Conservation (phyloP, 2,113 vertebrate species). For the Corapipo altera region DNA sequence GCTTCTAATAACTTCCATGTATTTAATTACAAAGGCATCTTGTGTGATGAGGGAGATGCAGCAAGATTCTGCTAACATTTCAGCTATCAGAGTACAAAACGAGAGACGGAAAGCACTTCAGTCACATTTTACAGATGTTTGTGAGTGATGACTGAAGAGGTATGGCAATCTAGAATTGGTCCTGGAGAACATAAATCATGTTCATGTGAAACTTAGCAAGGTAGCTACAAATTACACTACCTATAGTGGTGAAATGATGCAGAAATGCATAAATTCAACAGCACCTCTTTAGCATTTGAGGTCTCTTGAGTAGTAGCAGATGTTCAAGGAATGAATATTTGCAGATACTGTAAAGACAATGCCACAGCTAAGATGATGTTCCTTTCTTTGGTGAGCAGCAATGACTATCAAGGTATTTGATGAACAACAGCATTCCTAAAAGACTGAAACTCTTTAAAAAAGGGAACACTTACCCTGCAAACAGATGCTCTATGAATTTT, state of each 20-base stretch:
- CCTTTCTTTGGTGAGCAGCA: not conserved
- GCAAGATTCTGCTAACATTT: not conserved
- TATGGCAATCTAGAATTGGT: not conserved
- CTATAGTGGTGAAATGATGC: not conserved
- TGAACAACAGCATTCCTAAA: not conserved
- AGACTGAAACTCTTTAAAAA: not conserved
- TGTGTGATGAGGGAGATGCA: not conserved
- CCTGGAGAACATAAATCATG: not conserved
- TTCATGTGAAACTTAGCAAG: not conserved
- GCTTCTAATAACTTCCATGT: not conserved
- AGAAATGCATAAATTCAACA: not conserved
- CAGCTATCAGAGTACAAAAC: not conserved
- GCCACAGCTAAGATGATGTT: not conserved
- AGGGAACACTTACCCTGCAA: not conserved
- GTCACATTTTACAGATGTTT: not conserved
- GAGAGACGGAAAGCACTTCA: not conserved
- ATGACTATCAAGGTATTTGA: not conserved
- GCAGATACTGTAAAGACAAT: not conserved
- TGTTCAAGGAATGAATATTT: not conserved
- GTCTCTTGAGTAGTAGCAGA: not conserved
- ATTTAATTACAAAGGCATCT: not conserved
- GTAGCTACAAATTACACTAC: not conserved
- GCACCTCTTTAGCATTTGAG: not conserved
- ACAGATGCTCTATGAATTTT: not conserved
- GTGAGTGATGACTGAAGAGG: not conserved